A percentile compares a stretch with the other conserved stretches of the same genome.
Evolutionary conservation across 2,888 invertebrate species (phyloP).

Genomic region (Oscheius sp.): DNA sequence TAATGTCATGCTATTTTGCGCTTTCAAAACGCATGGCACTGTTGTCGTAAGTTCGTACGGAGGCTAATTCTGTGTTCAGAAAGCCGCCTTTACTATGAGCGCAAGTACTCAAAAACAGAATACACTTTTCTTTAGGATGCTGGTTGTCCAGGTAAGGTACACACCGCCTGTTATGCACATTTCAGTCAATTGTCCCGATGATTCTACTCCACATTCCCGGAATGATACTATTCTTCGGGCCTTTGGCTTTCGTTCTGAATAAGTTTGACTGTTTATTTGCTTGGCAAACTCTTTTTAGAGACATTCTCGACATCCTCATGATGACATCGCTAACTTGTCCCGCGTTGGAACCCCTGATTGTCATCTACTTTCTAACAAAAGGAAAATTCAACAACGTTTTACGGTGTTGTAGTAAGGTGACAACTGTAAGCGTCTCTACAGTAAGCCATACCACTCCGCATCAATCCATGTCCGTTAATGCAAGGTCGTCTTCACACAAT

Average conservation of each 20-base stretch:
- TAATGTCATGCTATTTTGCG: not conserved
- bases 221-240: conserved; percentile 7
- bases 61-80: not conserved
- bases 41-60: not conserved
- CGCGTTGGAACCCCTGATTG: conserved; percentile 8
- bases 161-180: not conserved
- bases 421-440: not conserved
- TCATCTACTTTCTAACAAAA: conserved; percentile 16
- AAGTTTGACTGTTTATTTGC: not conserved
- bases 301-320: conserved; percentile 1
- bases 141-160: not conserved
- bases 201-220: conserved; percentile 11
- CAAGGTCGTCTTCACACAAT: no score
- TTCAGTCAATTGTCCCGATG: not conserved
- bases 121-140: not conserved
- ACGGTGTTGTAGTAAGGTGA: not conserved
- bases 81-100: conserved; percentile 7
- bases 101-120: not conserved
- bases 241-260: not conserved
- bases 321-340: conserved; percentile 7
- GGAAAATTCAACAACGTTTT: not conserved
- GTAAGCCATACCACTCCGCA: not conserved
- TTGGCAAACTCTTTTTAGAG: not conserved
- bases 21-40: not conserved
- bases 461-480: no score